phyloP scores from a whole-genome alignment of 2,888 invertebrate species.

The Schrankia costaestrigalis region DNA sequence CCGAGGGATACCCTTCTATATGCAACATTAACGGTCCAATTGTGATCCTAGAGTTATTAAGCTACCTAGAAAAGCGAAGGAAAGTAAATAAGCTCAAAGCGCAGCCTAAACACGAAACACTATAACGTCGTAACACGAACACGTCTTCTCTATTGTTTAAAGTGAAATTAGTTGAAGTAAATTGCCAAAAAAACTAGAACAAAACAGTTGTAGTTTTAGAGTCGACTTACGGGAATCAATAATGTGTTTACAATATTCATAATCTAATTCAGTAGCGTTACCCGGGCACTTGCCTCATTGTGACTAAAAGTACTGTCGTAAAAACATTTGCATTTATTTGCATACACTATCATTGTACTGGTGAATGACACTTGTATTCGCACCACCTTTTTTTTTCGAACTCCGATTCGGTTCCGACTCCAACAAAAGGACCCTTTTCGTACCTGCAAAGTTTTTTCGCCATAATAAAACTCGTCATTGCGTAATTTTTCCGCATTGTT shows the following conservation, averaged over 20 bases:
- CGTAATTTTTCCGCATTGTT: constrained; percentile 78
- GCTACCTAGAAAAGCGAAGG: no score
- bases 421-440: constrained; percentile 53
- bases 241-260: constrained; percentile 53
- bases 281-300: constrained; percentile 40
- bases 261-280: constrained; percentile 66
- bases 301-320: constrained; percentile 46
- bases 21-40: no score
- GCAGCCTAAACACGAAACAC: no score
- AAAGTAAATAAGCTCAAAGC: no score
- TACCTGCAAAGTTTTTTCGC: constrained; percentile 73
- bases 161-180: no score
- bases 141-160: no score
- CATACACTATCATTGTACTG: constrained; percentile 58
- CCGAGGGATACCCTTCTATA: no score
- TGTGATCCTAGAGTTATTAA: no score
- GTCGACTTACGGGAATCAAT: constrained; percentile 32
- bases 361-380: constrained; percentile 58
- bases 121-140: no score
- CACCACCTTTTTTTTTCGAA: constrained; percentile 37
- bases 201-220: no score
- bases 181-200: no score
- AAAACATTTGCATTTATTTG: constrained; percentile 70
- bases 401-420: constrained; percentile 26
- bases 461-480: constrained; percentile 62